A percentile compares a stretch with the other conserved stretches of the same genome.
phyloP scores from a whole-genome alignment of 2,113 vertebrate genomes.

The Acanthochromis polyacanthus region DNA sequence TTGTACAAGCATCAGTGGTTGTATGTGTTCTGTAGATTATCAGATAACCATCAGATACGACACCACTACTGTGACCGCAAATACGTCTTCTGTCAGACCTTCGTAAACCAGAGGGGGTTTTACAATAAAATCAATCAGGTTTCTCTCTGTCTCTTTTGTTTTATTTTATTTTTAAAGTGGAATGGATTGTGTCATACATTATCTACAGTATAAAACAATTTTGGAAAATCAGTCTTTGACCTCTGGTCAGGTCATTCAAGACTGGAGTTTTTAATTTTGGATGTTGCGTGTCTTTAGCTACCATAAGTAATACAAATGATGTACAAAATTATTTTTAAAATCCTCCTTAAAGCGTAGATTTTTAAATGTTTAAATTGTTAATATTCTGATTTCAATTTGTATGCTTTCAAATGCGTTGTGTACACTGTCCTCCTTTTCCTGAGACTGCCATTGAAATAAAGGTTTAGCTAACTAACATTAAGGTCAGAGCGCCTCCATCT shows the following conservation, averaged over 20 bases:
- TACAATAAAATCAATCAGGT: background rate
- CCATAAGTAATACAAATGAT: background rate
- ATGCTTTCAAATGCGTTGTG: no score
- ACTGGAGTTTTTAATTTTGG: background rate
- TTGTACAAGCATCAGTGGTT: background rate
- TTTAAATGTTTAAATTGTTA: background rate
- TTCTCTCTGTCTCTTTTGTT: background rate
- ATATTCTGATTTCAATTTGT: background rate
- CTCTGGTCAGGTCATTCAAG: background rate
- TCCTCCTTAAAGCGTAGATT: background rate
- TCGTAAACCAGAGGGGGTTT: no score
- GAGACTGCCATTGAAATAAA: constrained; percentile 37
- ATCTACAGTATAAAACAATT: background rate
- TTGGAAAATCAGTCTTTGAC: background rate
- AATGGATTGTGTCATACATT: no score
- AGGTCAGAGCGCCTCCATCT: constrained; percentile 63
- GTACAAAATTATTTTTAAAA: background rate
- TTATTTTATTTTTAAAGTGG: no score
- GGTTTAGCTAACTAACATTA: constrained; percentile 41
- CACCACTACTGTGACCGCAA: background rate
- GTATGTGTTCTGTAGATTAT: background rate
- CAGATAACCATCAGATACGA: background rate
- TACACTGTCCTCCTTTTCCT: background rate
- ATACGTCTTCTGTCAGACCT: background rate
- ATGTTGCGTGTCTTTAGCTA: no score